Base-by-base conservation (phyloP, 2,797 vertebrate genomes). In the Hipposideros larvatus region DNA sequence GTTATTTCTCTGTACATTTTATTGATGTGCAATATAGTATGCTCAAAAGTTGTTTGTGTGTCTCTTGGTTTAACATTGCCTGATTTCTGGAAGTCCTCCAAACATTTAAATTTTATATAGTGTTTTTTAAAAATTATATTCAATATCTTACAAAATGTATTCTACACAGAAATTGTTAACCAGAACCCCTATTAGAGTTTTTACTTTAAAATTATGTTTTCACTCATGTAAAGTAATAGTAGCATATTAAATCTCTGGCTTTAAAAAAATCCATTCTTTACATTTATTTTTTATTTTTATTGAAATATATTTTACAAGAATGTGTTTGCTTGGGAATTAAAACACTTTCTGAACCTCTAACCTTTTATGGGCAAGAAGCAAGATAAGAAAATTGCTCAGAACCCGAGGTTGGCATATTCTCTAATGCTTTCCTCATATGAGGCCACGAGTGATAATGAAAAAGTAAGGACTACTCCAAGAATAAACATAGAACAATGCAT, bases 61-160 rank as follows among this genome's bases (percentile, higher is more conserved):
- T 73, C 18, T 92, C 87, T 68, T 92, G 85, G 28, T 87, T 87
- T 84, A 82, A 75, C 34, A 77, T 65, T 85, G 86, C 41, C n/a
- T 53, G 21, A 80, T 70, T 59, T 48, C 48, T 71, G 84, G 31
- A 78, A 79, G 31, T 90, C 41, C 57, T 70, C 79, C 63, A 84
- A 48, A 55, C 73, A 48, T 22, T 87, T 93, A 89, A 79, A 79
- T 78, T 57, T 28, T 86, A 61, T 31, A 16, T 59, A 43, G 14
- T 26, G 31, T 84, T 84, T 43, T 92, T 78, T 34, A 43, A 82
- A 55, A 70, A 22, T 34, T 51, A 5, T 68, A 51, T 3, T 53
- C 63, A 86, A 18, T n/a, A 71, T 46, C n/a, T 92, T 95, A 84
- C 22, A 66, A 84, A 63, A 74, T 94, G 31, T 73, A 86, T 85